Evolutionary conservation across 2,888 invertebrate species (phyloP), one percentile per base, ranked within the genome.

Genomic region (Bibio marci): DNA sequence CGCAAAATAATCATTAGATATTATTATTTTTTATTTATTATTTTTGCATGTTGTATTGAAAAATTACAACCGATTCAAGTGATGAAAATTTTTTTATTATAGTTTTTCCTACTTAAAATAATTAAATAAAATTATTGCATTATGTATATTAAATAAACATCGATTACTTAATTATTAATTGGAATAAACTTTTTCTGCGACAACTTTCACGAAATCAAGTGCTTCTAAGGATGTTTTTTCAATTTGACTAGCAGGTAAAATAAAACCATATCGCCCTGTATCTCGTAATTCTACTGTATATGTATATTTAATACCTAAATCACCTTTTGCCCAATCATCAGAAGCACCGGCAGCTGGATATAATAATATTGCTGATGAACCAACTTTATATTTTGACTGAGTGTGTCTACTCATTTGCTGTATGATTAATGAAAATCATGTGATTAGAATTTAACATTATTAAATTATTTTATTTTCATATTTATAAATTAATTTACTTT

Each of bases 251-350:
- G 83, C 76, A 1, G 92, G 91, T 38, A 92, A 58, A n/a, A 90
- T 64, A 55, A 92, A 94, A 3, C 91, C 92, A 54, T 78, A 75
- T 40, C 71, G 67, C 1, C 90, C 90, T 1, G 71, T 78, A 57
- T 91, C 92, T 38, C 86, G 71, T 39, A 92, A 69, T 64, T 94
- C 92, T 41, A 92, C 69, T 1, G 91, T 91, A 62, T 82, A 92
- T 2, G 88, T 63, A 56, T 90, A 92, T 56, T 87, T 88, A 45
- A 92, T 77, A 30, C 73, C 73, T 8, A 76, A 73, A 30, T 70
- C 65, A 2, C 82, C 83, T 59, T 91, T 88, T 7, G 88, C 91
- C 86, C 90, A 92, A 58, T 92, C 91, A 50, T 86, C 85, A 0
- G 85, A 80, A 12, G 83, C 83, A 2, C 86, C 86, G 25, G 80